Base-by-base conservation (phyloP, 2,888 invertebrate genomes). In the Dioctria rufipes region DNA sequence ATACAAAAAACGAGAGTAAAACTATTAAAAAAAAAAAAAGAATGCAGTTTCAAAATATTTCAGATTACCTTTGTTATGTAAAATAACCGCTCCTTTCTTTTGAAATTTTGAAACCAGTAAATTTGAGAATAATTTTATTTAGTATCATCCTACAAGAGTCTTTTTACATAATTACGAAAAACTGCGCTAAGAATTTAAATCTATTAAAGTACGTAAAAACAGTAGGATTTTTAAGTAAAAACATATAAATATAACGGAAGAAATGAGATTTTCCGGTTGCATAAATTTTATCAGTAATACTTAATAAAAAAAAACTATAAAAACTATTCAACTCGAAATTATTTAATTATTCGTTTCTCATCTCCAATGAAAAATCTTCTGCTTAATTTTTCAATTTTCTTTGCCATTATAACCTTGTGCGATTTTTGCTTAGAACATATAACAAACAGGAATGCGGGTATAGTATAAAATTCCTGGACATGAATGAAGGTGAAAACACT, bases 241-340 rank as follows among this genome's bases (percentile, higher is more conserved):
- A 46, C 9, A 46, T 46, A 46, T 46, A 46, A 6, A 46, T 46
- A 46, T 13, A 75, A 49, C 49, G 77, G 77, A 77, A 77, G 6
- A 61, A 60, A 13, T 42, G 39, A 77, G 37, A n/a, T 37, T 77
- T 77, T 77, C 77, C 77, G 77, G 77, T 77, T 77, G 77, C 77
- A 77, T 77, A 77, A 77, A 77, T 77, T 77, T 77, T 77, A 77
- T 77, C 39, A 61, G 63, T 63, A 77, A 77, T 8, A 60, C 5
- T 11, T 13, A 43, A 9, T 40, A 40, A 77, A 63, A 25, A 46
- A 77, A 77, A 43, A 63, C 37, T 54, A 63, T 6, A 49, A 9
- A 77, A 77, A 75, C 43, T 43, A 46, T 63, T 63, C 13, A 58
- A 58, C 25, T 61, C 63, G 49, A 77, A 77, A 63, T 63, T 77